Conservation (phyloP, 92 coral and sea anemone genomes). For the Nematostella vectensis region DNA sequence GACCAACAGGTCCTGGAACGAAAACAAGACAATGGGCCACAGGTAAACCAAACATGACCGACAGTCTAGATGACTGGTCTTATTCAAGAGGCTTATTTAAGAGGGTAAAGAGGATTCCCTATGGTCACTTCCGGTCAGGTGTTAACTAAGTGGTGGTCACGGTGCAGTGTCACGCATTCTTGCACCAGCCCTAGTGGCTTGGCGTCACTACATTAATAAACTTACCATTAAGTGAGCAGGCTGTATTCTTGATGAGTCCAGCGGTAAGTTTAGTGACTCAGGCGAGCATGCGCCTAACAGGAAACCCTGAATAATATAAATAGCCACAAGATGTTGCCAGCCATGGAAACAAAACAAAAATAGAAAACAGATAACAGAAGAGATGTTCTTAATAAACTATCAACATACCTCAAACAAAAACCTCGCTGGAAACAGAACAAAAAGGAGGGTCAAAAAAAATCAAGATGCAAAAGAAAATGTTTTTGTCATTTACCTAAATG, state of each 20-base stretch:
- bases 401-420: too few relatives aligned
- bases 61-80: not conserved
- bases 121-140: slow-evolving; percentile 18
- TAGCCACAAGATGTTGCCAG: too few relatives aligned
- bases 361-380: too few relatives aligned
- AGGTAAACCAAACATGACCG: not conserved
- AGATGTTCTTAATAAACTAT: too few relatives aligned
- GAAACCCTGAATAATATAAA: slow-evolving; percentile 39
- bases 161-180: slow-evolving; percentile 73
- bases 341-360: too few relatives aligned
- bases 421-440: too few relatives aligned
- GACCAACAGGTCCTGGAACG: slow-evolving; percentile 60
- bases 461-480: too few relatives aligned
- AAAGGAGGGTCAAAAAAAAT: too few relatives aligned
- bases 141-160: slow-evolving; percentile 58
- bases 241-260: slow-evolving; percentile 69
- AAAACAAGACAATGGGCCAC: not conserved
- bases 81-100: not conserved
- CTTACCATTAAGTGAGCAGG: slow-evolving; percentile 79
- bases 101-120: too few relatives aligned
- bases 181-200: slow-evolving; percentile 43
- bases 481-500: slow-evolving; percentile 35
- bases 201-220: too few relatives aligned
- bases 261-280: slow-evolving; percentile 60
- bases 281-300: slow-evolving; percentile 41